Conservation (phyloP, 2,888 invertebrate genomes). For the Dichetophora obliterata region DNA sequence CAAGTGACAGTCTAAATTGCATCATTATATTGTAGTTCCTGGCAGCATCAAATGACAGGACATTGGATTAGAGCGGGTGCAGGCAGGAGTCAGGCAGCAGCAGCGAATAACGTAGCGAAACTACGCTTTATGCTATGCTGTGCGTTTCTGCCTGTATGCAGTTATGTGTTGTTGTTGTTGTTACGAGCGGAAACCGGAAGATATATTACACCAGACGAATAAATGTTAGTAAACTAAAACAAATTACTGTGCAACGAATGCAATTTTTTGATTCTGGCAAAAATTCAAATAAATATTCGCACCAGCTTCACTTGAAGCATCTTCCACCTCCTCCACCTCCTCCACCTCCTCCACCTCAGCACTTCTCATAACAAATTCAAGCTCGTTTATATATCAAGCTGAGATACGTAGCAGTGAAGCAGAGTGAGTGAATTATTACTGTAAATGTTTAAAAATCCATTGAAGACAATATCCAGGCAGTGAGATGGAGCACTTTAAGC, state of each 20-base stretch:
- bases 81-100: background rate
- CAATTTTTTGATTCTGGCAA: background rate
- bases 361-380: background rate
- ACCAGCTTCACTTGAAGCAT: background rate
- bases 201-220: background rate
- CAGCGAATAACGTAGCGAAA: background rate
- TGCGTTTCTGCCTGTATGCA: too few species aligned
- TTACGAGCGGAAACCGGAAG: constrained; percentile 7
- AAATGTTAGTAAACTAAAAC: background rate
- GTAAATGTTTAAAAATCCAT: background rate
- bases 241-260: background rate
- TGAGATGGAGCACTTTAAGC: background rate
- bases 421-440: background rate
- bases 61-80: constrained; percentile 8
- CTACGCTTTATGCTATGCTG: too few species aligned
- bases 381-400: background rate
- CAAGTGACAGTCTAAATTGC: constrained; percentile 23
- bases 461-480: background rate
- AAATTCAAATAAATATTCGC: constrained; percentile 18
- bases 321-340: background rate
- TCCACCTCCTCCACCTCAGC: background rate
- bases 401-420: background rate
- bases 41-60: constrained; percentile 8
- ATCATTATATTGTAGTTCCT: constrained; percentile 21
- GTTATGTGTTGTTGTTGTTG: background rate